Conservation (phyloP, 2,113 vertebrate genomes). For the Catharus fuscescens region DNA sequence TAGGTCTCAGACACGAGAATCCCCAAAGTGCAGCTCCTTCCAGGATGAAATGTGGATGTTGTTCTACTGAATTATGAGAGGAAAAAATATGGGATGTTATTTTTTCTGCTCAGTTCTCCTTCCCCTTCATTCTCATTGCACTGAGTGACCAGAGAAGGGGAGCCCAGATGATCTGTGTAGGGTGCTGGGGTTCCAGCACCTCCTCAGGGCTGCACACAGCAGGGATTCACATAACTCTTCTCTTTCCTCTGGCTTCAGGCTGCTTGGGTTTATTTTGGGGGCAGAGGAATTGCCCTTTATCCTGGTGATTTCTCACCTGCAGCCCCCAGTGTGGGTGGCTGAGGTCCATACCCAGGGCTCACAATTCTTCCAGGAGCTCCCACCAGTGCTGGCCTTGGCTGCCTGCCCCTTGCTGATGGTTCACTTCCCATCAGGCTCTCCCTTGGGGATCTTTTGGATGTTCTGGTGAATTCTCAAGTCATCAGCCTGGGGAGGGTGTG, state of each 20-base stretch:
- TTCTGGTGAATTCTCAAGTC: conserved; percentile 14
- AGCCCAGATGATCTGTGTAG: neutral
- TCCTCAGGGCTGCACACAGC: neutral
- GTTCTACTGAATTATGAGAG: neutral
- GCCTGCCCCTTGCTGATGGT: neutral
- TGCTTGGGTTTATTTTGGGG: neutral
- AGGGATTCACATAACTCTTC: neutral
- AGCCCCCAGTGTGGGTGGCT: neutral
- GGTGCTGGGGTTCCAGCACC: neutral
- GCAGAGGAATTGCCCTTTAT: neutral
- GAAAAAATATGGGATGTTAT: neutral
- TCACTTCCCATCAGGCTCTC: neutral
- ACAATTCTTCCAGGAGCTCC: neutral
- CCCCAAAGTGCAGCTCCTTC: neutral
- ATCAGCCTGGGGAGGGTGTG: neutral
- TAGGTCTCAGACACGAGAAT: neutral
- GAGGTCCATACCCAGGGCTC: neutral
- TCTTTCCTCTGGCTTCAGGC: neutral
- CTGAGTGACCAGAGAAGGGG: neutral
- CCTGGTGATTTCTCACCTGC: neutral
- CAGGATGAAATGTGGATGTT: neutral
- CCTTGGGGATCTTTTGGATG: neutral
- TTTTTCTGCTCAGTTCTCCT: neutral
- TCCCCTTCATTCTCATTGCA: neutral
- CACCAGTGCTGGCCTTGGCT: neutral